These are phyloP conservation scores for Daktulosphaira vitifoliae DNA, from an alignment of 1,140 invertebrate species.

Conservation along the genomic window DNA sequence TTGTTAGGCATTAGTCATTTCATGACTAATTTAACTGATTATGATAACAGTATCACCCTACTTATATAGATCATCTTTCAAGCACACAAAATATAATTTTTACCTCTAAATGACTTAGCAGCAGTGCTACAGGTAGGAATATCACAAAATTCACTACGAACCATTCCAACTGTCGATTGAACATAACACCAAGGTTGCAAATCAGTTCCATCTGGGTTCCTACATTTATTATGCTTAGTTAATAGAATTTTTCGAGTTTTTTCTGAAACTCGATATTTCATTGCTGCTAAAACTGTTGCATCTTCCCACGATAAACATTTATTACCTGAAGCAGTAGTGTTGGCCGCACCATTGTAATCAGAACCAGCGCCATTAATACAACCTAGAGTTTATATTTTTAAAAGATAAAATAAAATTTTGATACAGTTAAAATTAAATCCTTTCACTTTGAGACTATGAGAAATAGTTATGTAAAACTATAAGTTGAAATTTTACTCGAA, in stretches of 20 bases:
- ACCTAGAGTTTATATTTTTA: conserved; percentile 41
- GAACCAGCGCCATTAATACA: conserved; percentile 48
- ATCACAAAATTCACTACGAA: conserved; percentile 49
- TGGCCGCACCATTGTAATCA: conserved; percentile 48
- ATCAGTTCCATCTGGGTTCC: conserved; percentile 48
- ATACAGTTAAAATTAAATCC: not conserved
- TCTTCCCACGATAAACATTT: conserved; percentile 48
- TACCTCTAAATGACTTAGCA: conserved; percentile 23
- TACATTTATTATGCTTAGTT: conserved; percentile 48
- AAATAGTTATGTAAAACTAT: too few relatives aligned
- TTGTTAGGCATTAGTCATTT: too few relatives aligned
- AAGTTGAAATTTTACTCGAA: too few relatives aligned
- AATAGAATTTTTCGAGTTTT: conserved; percentile 41
- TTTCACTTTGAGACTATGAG: too few relatives aligned
- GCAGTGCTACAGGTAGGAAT: conserved; percentile 46
- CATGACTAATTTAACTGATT: too few relatives aligned
- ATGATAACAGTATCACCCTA: too few relatives aligned
- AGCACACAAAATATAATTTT: not conserved
- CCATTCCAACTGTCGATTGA: conserved; percentile 35
- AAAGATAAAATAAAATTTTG: conserved; percentile 1
- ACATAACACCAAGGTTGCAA: conserved; percentile 53
- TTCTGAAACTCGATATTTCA: conserved; percentile 42
- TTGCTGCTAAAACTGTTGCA: conserved; percentile 42
- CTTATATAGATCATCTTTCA: too few relatives aligned
- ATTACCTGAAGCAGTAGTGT: conserved; percentile 45